Evolutionary conservation across 1,140 invertebrate genomes (phyloP).

Genomic region (Drosophila insularis): DNA sequence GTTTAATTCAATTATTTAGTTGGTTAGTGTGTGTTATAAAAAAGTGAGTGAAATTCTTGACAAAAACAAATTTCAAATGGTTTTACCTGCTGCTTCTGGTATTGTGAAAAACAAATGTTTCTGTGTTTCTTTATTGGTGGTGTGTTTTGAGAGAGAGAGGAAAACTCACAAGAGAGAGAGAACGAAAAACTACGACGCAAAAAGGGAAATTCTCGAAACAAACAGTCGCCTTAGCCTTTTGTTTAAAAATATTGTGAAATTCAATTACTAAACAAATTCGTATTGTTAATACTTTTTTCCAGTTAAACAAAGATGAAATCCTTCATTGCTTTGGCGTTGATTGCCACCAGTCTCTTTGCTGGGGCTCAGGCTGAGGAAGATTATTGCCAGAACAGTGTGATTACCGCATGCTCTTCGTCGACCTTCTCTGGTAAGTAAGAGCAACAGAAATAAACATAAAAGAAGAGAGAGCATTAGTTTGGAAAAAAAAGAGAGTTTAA

Average conservation of each 20-base stretch:
- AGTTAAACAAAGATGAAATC: slow-evolving; percentile 84
- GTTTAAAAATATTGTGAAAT: slow-evolving; percentile 56
- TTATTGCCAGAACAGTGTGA: slow-evolving; percentile 86
- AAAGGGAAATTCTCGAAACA: slow-evolving; percentile 26
- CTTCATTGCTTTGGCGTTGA: slow-evolving; percentile 83
- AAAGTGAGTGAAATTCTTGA: not conserved
- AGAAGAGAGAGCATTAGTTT: slow-evolving; percentile 36
- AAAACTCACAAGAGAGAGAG: slow-evolving; percentile 17
- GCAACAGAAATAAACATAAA: slow-evolving; percentile 16
- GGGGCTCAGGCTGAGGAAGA: slow-evolving; percentile 83
- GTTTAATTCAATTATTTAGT: slow-evolving; percentile 35
- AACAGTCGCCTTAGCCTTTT: slow-evolving; percentile 5
- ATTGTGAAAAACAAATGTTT: slow-evolving; percentile 27
- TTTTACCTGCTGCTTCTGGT: not conserved
- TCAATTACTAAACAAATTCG: slow-evolving; percentile 27
- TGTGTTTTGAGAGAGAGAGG: slow-evolving; percentile 20
- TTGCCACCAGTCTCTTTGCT: slow-evolving; percentile 83
- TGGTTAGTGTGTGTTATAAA: not conserved
- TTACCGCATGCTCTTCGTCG: slow-evolving; percentile 83
- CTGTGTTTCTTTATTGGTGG: slow-evolving; percentile 1
- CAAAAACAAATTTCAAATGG: not conserved
- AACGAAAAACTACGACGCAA: slow-evolving; percentile 69
- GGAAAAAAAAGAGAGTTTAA: slow-evolving; percentile 42
- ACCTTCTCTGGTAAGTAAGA: slow-evolving; percentile 63
- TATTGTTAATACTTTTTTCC: slow-evolving; percentile 36